A percentile compares a stretch with the other conserved stretches of the same genome.
These are phyloP conservation scores for Cremastinae sp. DNA, from an alignment of 2,888 invertebrate genomes.

Conservation along the genomic window DNA sequence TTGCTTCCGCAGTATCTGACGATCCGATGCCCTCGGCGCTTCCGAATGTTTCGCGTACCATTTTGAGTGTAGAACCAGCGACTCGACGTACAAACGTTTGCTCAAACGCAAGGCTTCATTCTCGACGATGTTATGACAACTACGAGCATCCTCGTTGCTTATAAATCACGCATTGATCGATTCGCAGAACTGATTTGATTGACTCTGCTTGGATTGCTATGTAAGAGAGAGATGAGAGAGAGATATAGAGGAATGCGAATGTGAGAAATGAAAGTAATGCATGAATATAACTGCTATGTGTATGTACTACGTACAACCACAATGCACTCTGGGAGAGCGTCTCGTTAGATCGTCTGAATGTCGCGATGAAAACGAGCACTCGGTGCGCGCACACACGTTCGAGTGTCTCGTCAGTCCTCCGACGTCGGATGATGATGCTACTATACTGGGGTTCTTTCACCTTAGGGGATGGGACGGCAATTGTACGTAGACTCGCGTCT, in stretches of 20 bases:
- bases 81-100: conserved; percentile 18
- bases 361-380: conserved; percentile 66
- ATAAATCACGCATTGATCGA: conserved; percentile 20
- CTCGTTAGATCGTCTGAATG: conserved; percentile 71
- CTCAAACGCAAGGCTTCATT: not conserved
- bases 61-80: conserved; percentile 35
- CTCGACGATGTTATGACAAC: conserved; percentile 14
- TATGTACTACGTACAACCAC: conserved; percentile 54
- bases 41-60: conserved; percentile 47
- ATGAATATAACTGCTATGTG: conserved; percentile 14
- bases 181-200: not conserved
- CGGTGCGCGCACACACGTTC: conserved; percentile 63
- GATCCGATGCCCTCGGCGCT: conserved; percentile 9
- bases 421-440: conserved; percentile 28
- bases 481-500: conserved; percentile 32
- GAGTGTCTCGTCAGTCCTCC: conserved; percentile 64
- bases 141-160: conserved; percentile 2
- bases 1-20: conserved; percentile 15
- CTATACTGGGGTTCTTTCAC: conserved; percentile 39
- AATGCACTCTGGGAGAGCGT: conserved; percentile 63
- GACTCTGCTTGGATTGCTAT: not conserved
- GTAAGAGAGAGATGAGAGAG: conserved; percentile 6
- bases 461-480: conserved; percentile 31
- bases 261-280: conserved; percentile 22
- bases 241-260: conserved; percentile 8